Percentiles rank a stretch among this genome's conserved stretches.
Evolutionary conservation across 2,888 invertebrate species (phyloP).

Genomic region (Nasonia oneida): DNA sequence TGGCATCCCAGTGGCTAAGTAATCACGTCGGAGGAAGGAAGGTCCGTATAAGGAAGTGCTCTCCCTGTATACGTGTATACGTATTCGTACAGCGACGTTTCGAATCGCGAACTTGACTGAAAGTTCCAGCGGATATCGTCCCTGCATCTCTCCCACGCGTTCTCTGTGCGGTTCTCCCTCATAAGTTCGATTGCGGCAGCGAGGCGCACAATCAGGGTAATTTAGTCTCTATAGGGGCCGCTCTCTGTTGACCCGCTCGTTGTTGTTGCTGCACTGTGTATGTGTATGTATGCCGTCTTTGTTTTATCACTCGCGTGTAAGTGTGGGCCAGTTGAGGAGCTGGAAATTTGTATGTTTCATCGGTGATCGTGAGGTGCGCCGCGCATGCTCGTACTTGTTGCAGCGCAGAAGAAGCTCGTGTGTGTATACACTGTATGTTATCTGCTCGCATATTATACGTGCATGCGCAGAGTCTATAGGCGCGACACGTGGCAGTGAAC

Average conservation of each 20-base stretch:
- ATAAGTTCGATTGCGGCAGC: not conserved
- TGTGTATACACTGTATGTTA: not conserved
- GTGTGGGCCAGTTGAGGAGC: not conserved
- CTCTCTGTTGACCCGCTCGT: not conserved
- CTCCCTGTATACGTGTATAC: not conserved
- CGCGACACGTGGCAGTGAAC: not conserved
- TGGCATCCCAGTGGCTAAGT: not conserved
- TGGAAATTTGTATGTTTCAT: not conserved
- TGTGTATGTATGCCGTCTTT: not conserved
- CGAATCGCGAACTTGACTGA: not conserved
- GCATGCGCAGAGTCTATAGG: not conserved
- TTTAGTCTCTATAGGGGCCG: not conserved
- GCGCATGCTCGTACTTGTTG: not conserved
- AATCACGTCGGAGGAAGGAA: slow-evolving; percentile 10
- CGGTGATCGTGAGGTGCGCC: not conserved
- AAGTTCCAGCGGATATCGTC: not conserved
- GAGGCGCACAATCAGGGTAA: slow-evolving; percentile 11
- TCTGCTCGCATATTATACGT: not conserved
- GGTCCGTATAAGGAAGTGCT: not conserved
- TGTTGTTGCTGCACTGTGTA: not conserved
- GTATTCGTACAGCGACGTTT: not conserved
- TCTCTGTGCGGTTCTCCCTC: not conserved
- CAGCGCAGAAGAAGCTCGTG: not conserved
- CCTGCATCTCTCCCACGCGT: not conserved
- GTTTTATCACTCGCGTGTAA: not conserved